Evolutionary conservation across 2,888 invertebrate genomes (phyloP).

Genomic region (Dicycla oo): DNA sequence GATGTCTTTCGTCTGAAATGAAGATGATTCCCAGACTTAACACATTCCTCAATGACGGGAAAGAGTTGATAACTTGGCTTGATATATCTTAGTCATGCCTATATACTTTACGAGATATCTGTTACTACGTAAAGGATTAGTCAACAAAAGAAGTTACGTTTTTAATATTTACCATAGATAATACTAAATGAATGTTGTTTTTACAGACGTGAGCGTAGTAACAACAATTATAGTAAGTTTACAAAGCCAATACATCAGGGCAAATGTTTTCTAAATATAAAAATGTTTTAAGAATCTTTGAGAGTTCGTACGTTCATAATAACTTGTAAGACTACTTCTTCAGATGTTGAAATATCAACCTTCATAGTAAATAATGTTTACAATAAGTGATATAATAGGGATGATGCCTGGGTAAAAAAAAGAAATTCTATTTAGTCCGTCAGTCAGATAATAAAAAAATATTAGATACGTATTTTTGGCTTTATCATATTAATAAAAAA

Average conservation of each 20-base stretch:
- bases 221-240: conserved; percentile 39
- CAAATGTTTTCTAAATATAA: conserved; percentile 45
- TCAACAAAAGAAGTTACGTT: conserved; percentile 5
- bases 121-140: conserved; percentile 9
- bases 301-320: conserved; percentile 45
- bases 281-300: conserved; percentile 24
- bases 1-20: too few relatives aligned
- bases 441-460: too few relatives aligned
- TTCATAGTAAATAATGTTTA: conserved; percentile 16
- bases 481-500: too few relatives aligned
- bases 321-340: conserved; percentile 6
- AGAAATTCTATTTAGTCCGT: too few relatives aligned
- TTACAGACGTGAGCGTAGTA: conserved; percentile 43
- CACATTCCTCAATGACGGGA: conserved; percentile 8
- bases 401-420: too few relatives aligned
- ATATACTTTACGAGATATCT: conserved; percentile 13
- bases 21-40: conserved; percentile 4
- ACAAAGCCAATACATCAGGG: conserved; percentile 24
- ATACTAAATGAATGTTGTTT: conserved; percentile 16
- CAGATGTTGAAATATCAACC: conserved; percentile 15
- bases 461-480: too few relatives aligned
- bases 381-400: too few relatives aligned
- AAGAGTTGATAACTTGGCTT: neutral
- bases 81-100: conserved; percentile 14
- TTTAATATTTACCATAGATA: conserved; percentile 29